Evolutionary conservation across 2,797 vertebrate genomes (phyloP), one percentile per base, ranked within the genome.

Genomic region (Gephyroberyx darwinii): DNA sequence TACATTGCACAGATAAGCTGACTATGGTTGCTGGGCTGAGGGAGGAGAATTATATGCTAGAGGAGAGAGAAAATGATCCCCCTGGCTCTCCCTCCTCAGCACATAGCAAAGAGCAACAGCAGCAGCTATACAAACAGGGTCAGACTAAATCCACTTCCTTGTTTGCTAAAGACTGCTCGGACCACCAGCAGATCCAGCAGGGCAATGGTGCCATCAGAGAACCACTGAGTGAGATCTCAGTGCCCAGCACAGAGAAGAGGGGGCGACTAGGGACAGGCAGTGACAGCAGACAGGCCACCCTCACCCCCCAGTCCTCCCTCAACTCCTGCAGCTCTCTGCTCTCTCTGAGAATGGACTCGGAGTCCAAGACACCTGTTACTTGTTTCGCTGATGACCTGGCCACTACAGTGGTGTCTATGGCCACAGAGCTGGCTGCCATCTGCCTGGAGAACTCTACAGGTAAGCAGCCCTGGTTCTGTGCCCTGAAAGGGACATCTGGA

Each of bases 391-490:
- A 99, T 81, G 96, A 99, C 86, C 86, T 99, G 86, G 96, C 98
- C 26, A 92, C 96, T 63, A 99, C 97, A 0, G 97, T 99, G 48
- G 96, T 99, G 75, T 99, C 98, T 70, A 99, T 99, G 97, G 98
- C 98, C 84, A 99, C 98, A 13, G 98, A 99, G 91, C 94, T 99
- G 71, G 98, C 98, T 75, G 98, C 98, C 16, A 98, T 99, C 88
- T 99, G 96, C 84, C 93, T 99, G 59, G 98, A 99, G 86, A 99
- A 99, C 89, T 97, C 96, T 3, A 95, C 92, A 48, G 96, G 96
- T 71, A 99, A 98, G 80, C 98, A 98, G 74, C 97, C 98, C 2
- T 99, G 98, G 97, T 99, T 99, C 87, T 99, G 97, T 74, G 96
- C 96, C 0, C 95, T 98, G 80, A 96, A 96, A 80, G 95, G 94